A percentile compares a stretch with the other conserved stretches of the same genome.
Conservation (phyloP, 2,797 vertebrate genomes). For the Falco peregrinus region DNA sequence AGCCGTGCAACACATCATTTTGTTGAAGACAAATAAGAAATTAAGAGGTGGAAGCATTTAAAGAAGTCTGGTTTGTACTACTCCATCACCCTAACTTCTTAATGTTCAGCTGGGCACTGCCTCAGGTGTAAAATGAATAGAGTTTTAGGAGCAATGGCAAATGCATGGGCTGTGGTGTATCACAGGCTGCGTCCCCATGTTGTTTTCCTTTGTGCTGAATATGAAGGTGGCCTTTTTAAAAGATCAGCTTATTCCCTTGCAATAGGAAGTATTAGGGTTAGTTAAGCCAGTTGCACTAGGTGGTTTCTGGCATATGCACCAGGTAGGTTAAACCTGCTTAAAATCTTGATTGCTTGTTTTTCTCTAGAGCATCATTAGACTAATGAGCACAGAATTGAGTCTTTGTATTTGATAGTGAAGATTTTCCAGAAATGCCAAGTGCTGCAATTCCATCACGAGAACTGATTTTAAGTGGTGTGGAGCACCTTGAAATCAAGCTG, state of each 20-base stretch:
- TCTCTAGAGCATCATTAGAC: background rate
- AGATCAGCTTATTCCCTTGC: background rate
- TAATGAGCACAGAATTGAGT: background rate
- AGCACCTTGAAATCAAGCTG: background rate
- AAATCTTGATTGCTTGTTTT: background rate
- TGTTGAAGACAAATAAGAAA: slow-evolving; percentile 63
- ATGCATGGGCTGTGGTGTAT: background rate
- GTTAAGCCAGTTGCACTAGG: background rate
- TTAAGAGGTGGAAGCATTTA: background rate
- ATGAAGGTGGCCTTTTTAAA: background rate
- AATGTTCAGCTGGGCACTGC: background rate
- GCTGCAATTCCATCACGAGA: background rate
- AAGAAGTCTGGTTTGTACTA: background rate
- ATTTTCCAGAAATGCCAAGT: background rate
- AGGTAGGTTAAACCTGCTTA: background rate
- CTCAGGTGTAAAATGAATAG: background rate
- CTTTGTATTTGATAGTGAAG: background rate
- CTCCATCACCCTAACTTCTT: background rate
- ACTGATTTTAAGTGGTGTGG: background rate
- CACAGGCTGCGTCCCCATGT: background rate
- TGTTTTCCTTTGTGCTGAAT: background rate
- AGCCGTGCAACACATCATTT: slow-evolving; percentile 28
- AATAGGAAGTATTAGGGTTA: background rate
- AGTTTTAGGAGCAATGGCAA: background rate
- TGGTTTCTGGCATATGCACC: background rate